Conservation (phyloP, 2,888 invertebrate genomes). For the Buathra laborator region DNA sequence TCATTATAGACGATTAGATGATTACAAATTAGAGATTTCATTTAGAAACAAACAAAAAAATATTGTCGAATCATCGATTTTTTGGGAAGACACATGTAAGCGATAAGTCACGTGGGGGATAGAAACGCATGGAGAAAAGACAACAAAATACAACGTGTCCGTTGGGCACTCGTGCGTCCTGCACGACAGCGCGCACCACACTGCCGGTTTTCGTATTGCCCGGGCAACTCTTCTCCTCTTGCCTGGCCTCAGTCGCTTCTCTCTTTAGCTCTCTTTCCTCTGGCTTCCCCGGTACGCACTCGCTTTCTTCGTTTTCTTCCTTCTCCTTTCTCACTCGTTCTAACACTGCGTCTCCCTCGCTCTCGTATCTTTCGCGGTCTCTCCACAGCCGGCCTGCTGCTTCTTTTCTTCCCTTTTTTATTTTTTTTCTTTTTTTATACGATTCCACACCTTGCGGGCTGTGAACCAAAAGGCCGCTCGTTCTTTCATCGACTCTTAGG, state of each 20-base stretch:
- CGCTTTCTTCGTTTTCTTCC: slow-evolving; percentile 55
- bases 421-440: slow-evolving; percentile 18
- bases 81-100: slow-evolving; percentile 6
- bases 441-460: slow-evolving; percentile 62
- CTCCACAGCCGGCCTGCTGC: slow-evolving; percentile 65
- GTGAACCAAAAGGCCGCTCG: slow-evolving; percentile 63
- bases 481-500: slow-evolving; percentile 60
- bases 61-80: not conserved
- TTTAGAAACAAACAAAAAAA: no score
- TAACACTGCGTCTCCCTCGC: slow-evolving; percentile 64
- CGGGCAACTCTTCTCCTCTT: slow-evolving; percentile 72
- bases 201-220: slow-evolving; percentile 77
- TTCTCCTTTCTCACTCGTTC: slow-evolving; percentile 65
- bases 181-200: slow-evolving; percentile 79
- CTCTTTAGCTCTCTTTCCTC: slow-evolving; percentile 59
- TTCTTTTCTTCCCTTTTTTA: slow-evolving; percentile 19
- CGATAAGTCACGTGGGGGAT: slow-evolving; percentile 56
- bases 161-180: slow-evolving; percentile 74
- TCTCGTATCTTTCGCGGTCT: slow-evolving; percentile 72
- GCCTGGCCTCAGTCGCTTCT: slow-evolving; percentile 50
- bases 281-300: slow-evolving; percentile 3
- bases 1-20: slow-evolving; percentile 31
- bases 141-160: slow-evolving; percentile 40
- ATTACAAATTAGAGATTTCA: not conserved
- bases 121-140: slow-evolving; percentile 43